These are phyloP conservation scores for Solea solea DNA, from an alignment of 2,113 vertebrate genomes.

Conservation along the genomic window DNA sequence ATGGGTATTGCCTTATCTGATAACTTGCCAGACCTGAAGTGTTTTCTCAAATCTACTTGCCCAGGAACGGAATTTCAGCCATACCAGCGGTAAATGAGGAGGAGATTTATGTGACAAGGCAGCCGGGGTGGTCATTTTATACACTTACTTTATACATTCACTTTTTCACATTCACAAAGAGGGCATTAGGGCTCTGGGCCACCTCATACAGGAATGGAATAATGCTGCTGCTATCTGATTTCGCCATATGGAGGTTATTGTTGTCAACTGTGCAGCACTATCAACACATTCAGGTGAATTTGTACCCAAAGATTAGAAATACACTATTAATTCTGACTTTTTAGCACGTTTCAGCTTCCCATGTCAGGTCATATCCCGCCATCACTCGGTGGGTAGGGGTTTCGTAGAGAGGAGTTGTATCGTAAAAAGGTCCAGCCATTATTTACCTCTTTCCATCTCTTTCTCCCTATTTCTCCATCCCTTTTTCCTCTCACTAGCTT, in stretches of 20 bases:
- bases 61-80: slow-evolving; percentile 72
- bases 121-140: slow-evolving; percentile 61
- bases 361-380: slow-evolving; percentile 1
- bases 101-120: slow-evolving; percentile 71
- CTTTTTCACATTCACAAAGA: slow-evolving; percentile 73
- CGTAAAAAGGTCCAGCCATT: slow-evolving; percentile 19
- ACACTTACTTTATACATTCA: slow-evolving; percentile 8
- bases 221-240: slow-evolving; percentile 54
- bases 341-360: slow-evolving; percentile 17
- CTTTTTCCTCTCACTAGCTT: slow-evolving; percentile 49
- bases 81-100: slow-evolving; percentile 66
- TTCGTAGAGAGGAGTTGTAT: slow-evolving; percentile 17
- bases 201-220: slow-evolving; percentile 51
- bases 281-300: slow-evolving; percentile 5
- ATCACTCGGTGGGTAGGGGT: background rate
- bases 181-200: slow-evolving; percentile 61
- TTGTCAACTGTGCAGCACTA: slow-evolving; percentile 30
- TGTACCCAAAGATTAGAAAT: slow-evolving; percentile 12
- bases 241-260: slow-evolving; percentile 48
- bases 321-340: slow-evolving; percentile 10
- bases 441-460: slow-evolving; percentile 47
- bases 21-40: slow-evolving; percentile 61
- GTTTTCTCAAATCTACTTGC: slow-evolving; percentile 71
- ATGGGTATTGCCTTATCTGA: slow-evolving; percentile 60
- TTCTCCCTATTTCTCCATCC: slow-evolving; percentile 44